These are phyloP conservation scores for Burhinus oedicnemus DNA, from an alignment of 2,113 vertebrate genomes.

Conservation along the genomic window DNA sequence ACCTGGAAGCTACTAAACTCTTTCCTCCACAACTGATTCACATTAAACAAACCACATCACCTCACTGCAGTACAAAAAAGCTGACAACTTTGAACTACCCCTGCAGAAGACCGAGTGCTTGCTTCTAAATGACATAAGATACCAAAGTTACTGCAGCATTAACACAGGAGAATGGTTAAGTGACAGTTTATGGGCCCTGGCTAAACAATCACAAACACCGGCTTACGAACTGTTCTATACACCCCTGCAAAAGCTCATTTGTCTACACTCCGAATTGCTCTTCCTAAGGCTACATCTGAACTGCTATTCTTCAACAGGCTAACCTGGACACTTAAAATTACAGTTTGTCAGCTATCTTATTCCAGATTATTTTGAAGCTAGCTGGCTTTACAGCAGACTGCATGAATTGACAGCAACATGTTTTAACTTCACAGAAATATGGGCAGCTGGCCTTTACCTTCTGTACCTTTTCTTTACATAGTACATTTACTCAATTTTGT, in stretches of 20 bases:
- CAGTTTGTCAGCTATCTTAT: neutral
- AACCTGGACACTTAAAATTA: neutral
- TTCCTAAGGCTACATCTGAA: neutral
- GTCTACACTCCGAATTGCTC: neutral
- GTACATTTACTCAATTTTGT: neutral
- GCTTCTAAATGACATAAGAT: neutral
- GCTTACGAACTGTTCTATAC: neutral
- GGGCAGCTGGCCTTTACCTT: neutral
- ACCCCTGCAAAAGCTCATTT: neutral
- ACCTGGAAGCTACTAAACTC: neutral
- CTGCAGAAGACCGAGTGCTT: neutral
- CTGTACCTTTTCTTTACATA: rapidly evolving
- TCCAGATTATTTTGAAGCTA: neutral
- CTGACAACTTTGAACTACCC: neutral
- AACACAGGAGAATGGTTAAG: neutral
- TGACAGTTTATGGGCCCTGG: neutral
- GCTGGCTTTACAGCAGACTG: neutral
- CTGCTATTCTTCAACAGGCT: neutral
- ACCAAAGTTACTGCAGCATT: neutral
- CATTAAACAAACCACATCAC: neutral
- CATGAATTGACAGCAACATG: neutral
- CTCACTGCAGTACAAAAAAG: neutral
- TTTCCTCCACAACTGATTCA: neutral
- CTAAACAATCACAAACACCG: neutral
- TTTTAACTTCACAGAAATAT: neutral